phyloP scores from a whole-genome alignment of 2,888 invertebrate species.

The Limnephilus auricula region DNA sequence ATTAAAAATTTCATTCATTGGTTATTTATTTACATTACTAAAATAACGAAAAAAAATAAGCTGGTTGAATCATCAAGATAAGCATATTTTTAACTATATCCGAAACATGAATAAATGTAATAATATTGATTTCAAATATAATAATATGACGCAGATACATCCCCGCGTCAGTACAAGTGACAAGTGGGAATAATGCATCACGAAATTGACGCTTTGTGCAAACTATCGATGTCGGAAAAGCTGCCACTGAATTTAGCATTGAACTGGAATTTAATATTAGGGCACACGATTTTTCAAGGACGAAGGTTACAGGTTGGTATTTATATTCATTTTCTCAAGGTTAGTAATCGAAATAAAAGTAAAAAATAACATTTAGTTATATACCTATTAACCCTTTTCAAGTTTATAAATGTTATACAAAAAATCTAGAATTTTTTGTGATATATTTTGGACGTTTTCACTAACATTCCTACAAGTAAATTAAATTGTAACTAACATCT shows the following conservation, averaged over 20 bases:
- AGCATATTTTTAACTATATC: neutral
- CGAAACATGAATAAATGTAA: neutral
- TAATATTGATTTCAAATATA: neutral
- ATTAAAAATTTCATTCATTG: too few relatives aligned
- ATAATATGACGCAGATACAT: too few relatives aligned
- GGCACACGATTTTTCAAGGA: neutral
- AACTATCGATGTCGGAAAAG: neutral
- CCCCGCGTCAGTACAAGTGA: neutral
- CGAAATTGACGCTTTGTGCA: neutral
- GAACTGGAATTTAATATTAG: neutral
- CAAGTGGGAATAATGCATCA: neutral
- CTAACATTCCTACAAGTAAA: neutral
- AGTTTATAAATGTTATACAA: neutral
- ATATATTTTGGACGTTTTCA: neutral
- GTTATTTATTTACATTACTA: too few relatives aligned
- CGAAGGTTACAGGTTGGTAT: neutral
- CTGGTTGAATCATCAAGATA: too few relatives aligned
- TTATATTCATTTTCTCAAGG: neutral
- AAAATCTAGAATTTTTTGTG: neutral
- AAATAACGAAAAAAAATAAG: too few relatives aligned
- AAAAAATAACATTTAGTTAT: neutral
- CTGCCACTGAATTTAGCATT: neutral
- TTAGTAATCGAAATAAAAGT: neutral
- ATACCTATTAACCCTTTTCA: neutral
- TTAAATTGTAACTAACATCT: neutral